Evolutionary conservation across 2,888 invertebrate species (phyloP).

Genomic region (Yponomeuta sedellus): DNA sequence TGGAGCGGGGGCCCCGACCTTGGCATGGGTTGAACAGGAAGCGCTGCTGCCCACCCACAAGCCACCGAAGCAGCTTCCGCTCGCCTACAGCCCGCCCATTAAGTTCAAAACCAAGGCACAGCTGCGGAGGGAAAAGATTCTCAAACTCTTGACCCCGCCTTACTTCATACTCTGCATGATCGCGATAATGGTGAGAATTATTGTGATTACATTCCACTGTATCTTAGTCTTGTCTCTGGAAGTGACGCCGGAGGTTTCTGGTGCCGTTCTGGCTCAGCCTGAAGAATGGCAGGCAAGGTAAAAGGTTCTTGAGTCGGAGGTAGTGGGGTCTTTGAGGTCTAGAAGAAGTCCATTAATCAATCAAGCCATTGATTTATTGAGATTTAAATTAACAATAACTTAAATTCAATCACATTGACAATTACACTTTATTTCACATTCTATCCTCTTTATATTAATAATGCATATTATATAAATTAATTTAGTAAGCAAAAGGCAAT

Average conservation of each 20-base stretch:
- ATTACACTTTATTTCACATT: too few relatives aligned
- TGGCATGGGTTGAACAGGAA: constrained; percentile 51
- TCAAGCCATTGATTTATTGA: too few relatives aligned
- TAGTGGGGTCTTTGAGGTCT: too few relatives aligned
- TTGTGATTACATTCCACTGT: not conserved
- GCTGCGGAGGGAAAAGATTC: constrained; percentile 49
- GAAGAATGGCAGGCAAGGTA: not conserved
- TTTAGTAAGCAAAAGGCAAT: too few relatives aligned
- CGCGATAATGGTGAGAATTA: constrained; percentile 51
- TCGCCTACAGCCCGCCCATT: constrained; percentile 22
- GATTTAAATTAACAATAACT: too few relatives aligned
- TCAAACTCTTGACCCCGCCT: constrained; percentile 52
- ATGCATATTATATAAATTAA: too few relatives aligned
- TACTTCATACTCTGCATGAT: constrained; percentile 63
- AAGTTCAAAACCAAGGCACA: constrained; percentile 52
- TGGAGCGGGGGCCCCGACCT: constrained; percentile 34
- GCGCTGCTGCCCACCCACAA: constrained; percentile 37
- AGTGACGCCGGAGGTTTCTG: too few relatives aligned
- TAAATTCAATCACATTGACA: too few relatives aligned
- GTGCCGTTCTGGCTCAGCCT: not conserved
- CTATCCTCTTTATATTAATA: too few relatives aligned
- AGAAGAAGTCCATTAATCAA: too few relatives aligned
- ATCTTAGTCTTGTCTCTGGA: too few relatives aligned
- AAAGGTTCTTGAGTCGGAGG: too few relatives aligned
- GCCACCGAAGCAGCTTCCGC: not conserved